Evolutionary conservation across 37 sponge, comb jelly and placozoan genomes (phyloP).

Genomic region (Tethya wilhelma): DNA sequence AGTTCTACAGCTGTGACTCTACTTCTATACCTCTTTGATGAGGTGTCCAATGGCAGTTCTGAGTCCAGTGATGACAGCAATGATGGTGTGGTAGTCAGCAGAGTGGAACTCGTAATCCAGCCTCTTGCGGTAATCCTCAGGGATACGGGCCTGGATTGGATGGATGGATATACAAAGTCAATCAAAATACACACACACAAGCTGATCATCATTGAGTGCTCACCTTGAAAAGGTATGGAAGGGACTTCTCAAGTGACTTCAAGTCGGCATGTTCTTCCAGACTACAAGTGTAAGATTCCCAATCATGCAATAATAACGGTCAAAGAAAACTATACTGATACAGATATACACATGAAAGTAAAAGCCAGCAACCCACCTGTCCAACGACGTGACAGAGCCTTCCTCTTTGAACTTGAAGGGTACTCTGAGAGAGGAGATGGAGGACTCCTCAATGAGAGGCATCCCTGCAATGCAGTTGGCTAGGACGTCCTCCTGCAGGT

Average conservation of each 20-base stretch:
- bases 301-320: no score
- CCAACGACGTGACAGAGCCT: neutral
- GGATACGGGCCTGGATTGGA: conserved; percentile 35
- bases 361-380: conserved; percentile 3
- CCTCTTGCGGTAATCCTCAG: conserved; percentile 34
- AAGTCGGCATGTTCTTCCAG: conserved; percentile 37
- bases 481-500: conserved; percentile 66
- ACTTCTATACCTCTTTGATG: conserved; percentile 51
- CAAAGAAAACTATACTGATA: no score
- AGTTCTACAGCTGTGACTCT: neutral
- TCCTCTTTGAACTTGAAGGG: conserved; percentile 65
- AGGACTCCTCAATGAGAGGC: conserved; percentile 48
- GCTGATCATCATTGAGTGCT: neutral
- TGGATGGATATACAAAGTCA: neutral
- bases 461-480: conserved; percentile 47
- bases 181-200: neutral
- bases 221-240: conserved; percentile 45
- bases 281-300: conserved; percentile 8
- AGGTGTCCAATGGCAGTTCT: conserved; percentile 73
- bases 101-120: conserved; percentile 80
- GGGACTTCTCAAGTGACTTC: conserved; percentile 18
- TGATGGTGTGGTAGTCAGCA: conserved; percentile 64
- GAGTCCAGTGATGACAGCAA: conserved; percentile 63
- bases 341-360: no score
- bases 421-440: conserved; percentile 12